Percentiles rank a stretch among this genome's conserved stretches.
phyloP scores from a whole-genome alignment of 2,113 vertebrate genomes.

The Chloroceryle aenea region DNA sequence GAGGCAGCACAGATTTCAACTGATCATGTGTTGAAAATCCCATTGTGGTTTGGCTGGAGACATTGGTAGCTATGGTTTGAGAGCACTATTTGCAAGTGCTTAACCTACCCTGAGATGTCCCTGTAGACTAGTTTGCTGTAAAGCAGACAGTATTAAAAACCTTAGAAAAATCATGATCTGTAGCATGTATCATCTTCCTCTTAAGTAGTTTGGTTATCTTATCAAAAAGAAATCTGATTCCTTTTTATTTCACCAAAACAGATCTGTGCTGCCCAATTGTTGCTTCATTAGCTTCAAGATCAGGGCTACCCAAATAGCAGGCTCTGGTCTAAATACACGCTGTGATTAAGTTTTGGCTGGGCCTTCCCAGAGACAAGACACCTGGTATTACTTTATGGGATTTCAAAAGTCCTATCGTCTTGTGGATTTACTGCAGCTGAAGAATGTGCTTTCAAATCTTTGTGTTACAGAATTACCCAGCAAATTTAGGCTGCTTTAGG shows the following conservation, averaged over 20 bases:
- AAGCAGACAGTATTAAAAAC: neutral
- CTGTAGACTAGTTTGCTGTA: neutral
- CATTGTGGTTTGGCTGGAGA: neutral
- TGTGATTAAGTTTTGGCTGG: neutral
- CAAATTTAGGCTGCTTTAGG: neutral
- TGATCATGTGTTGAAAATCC: neutral
- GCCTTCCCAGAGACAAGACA: neutral
- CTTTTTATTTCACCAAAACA: neutral
- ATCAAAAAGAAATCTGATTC: neutral
- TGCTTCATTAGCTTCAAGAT: neutral
- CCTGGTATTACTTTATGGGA: neutral
- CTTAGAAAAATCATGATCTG: neutral
- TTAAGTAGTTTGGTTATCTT: neutral
- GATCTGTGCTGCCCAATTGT: neutral
- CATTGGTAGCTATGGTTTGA: neutral
- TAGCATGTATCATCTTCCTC: neutral
- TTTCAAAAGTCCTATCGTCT: neutral
- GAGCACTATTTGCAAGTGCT: neutral
- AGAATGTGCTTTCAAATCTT: neutral
- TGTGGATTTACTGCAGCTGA: neutral
- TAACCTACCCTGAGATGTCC: neutral
- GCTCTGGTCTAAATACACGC: accelerated
- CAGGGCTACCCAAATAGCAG: neutral
- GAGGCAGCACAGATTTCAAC: neutral
- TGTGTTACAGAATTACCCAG: neutral